Conservation (phyloP, 2,797 vertebrate species). For the Dipus sagitta region DNA sequence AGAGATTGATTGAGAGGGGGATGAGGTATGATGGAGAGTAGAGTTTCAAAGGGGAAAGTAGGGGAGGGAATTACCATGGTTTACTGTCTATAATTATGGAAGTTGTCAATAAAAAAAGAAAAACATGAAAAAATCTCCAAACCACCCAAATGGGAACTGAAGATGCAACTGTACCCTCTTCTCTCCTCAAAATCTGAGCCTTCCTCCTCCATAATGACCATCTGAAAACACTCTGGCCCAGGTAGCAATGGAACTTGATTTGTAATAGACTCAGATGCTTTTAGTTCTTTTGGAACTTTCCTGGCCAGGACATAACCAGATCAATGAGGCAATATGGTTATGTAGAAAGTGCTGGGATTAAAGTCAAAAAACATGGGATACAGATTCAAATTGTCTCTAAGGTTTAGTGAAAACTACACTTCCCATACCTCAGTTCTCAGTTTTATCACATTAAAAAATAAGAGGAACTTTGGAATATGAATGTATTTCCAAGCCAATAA, state of each 20-base stretch:
- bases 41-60: no score
- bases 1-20: no score
- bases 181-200: conserved; percentile 12
- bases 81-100: no score
- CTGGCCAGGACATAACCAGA: neutral
- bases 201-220: neutral
- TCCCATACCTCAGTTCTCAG: neutral
- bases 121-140: conserved; percentile 21
- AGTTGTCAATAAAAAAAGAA: no score
- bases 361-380: conserved; percentile 32
- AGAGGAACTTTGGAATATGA: neutral
- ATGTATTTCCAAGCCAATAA: conserved; percentile 17
- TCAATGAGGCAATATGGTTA: neutral
- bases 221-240: neutral
- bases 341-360: neutral
- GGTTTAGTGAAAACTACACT: neutral
- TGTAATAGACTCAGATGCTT: neutral
- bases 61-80: no score
- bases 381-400: conserved; percentile 5
- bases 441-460: conserved; percentile 54
- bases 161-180: neutral
- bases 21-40: no score
- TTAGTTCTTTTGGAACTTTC: conserved; percentile 7
- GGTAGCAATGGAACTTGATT: conserved; percentile 1
- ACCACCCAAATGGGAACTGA: neutral